phyloP scores from a whole-genome alignment of 2,113 vertebrate species.

The Oxygymnocypris stewartii region DNA sequence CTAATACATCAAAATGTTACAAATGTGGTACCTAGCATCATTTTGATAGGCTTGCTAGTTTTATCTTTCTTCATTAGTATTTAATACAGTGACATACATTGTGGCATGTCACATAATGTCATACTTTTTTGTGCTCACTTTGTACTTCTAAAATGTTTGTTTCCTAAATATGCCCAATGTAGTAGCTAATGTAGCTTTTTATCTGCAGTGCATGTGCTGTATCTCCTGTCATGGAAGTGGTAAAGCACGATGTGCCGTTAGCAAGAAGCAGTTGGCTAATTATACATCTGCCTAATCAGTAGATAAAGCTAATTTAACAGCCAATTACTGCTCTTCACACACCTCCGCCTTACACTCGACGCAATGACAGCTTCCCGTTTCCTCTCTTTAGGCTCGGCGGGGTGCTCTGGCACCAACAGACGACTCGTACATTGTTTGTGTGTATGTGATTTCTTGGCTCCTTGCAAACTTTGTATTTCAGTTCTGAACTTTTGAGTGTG shows the following conservation, averaged over 20 bases:
- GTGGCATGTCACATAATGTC: not conserved
- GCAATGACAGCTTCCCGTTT: conserved; percentile 23
- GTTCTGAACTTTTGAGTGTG: not conserved
- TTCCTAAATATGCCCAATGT: not conserved
- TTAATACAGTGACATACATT: not conserved
- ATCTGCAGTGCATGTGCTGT: not conserved
- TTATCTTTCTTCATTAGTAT: too few species aligned
- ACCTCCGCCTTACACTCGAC: conserved; percentile 30
- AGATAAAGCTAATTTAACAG: conserved; percentile 47
- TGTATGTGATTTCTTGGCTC: not conserved
- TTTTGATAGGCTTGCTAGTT: too few species aligned
- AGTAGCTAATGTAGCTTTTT: not conserved
- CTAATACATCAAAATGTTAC: not conserved
- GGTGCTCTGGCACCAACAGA: conserved; percentile 11
- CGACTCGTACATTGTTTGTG: not conserved
- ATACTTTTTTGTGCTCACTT: not conserved
- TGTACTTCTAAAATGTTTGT: not conserved
- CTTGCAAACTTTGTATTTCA: not conserved
- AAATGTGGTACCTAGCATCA: too few species aligned
- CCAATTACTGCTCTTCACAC: conserved; percentile 47
- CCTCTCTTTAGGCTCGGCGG: conserved; percentile 1
- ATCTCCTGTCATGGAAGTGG: conserved; percentile 8
- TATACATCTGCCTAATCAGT: conserved; percentile 48
- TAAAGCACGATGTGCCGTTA: conserved; percentile 1
- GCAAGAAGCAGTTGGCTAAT: conserved; percentile 40